phyloP scores from a whole-genome alignment of 2,888 invertebrate species.

The Trichacis sp. region DNA sequence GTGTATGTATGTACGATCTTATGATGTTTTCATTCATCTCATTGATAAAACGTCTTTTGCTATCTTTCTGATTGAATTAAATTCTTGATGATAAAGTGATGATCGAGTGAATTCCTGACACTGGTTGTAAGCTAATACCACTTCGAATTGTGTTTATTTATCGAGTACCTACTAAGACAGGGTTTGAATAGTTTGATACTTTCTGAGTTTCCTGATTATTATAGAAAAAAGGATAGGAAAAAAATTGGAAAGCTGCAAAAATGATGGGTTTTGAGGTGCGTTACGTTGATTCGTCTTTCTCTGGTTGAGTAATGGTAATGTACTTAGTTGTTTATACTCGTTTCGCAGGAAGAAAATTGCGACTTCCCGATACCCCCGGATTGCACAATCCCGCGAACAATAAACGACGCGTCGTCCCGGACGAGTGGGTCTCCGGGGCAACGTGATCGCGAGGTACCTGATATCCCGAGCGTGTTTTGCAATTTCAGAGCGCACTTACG shows the following conservation, averaged over 20 bases:
- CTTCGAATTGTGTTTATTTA: too few relatives aligned
- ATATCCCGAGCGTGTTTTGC: constrained; percentile 8
- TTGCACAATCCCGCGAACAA: constrained; percentile 6
- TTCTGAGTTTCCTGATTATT: too few relatives aligned
- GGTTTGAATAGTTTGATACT: too few relatives aligned
- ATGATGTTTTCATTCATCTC: too few relatives aligned
- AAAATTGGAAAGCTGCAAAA: background rate
- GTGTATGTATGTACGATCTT: too few relatives aligned
- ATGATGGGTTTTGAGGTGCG: background rate
- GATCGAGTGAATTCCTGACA: too few relatives aligned
- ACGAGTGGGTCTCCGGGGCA: constrained; percentile 34
- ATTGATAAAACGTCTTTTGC: too few relatives aligned
- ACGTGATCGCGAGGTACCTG: constrained; percentile 34
- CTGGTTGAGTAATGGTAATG: background rate
- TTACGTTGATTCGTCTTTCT: background rate
- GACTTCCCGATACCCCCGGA: background rate
- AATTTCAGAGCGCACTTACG: background rate
- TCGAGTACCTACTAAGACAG: too few relatives aligned
- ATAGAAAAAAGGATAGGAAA: background rate
- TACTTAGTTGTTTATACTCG: background rate
- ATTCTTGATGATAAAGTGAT: too few relatives aligned
- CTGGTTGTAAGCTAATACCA: too few relatives aligned
- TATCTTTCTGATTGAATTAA: too few relatives aligned
- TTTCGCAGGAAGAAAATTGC: background rate
- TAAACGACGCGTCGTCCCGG: constrained; percentile 6